These are phyloP conservation scores for Acipenser ruthenus DNA, from an alignment of 2,797 vertebrate species.

Conservation along the genomic window DNA sequence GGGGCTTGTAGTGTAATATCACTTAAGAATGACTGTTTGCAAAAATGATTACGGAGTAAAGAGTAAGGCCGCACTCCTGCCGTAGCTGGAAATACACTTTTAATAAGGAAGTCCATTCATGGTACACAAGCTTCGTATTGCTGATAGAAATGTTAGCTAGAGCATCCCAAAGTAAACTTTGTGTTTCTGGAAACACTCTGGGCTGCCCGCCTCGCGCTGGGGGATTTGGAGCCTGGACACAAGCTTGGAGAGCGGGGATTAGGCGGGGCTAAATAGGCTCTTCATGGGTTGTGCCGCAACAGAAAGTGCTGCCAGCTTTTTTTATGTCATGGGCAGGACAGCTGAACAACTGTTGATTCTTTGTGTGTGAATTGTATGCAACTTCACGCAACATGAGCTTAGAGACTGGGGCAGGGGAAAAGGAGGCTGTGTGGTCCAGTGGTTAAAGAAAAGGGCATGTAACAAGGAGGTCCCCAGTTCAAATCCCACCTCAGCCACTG, in stretches of 20 bases:
- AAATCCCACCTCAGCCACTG: no score
- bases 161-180: conserved; percentile 26
- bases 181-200: conserved; percentile 43
- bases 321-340: neutral
- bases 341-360: no score
- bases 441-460: no score
- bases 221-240: conserved; percentile 24
- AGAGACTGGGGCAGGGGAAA: no score
- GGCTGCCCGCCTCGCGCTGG: conserved; percentile 19
- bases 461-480: no score
- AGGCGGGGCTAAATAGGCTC: conserved; percentile 18
- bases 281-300: conserved; percentile 16
- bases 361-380: no score
- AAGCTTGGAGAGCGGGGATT: conserved; percentile 44
- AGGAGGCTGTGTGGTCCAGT: no score
- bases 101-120: neutral
- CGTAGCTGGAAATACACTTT: neutral
- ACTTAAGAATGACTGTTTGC: no score
- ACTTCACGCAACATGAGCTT: no score
- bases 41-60: no score
- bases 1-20: no score
- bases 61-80: no score
- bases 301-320: conserved; percentile 1
- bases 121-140: neutral
- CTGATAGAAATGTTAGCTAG: conserved; percentile 2